Conservation (phyloP, 2,888 invertebrate genomes). For the Clanis bilineata region DNA sequence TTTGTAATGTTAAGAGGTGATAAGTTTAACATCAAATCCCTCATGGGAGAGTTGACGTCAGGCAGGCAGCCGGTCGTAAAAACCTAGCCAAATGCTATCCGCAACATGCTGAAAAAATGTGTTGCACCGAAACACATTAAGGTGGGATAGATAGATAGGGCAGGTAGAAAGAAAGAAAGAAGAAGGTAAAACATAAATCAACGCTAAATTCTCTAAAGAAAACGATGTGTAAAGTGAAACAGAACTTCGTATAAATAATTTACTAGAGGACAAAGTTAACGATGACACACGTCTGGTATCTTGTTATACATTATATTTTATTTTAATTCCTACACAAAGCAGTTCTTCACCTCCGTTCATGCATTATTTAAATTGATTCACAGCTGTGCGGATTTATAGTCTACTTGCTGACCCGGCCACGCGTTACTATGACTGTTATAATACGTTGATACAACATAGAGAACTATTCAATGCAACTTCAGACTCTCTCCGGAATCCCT, state of each 20-base stretch:
- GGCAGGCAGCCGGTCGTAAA: no score
- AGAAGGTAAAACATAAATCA: neutral
- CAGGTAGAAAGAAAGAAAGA: no score
- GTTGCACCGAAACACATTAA: no score
- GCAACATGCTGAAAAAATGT: no score
- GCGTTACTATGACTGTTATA: no score
- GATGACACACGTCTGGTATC: neutral
- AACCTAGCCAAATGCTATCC: no score
- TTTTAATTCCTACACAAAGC: neutral
- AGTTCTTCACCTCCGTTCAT: neutral
- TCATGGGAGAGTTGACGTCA: neutral
- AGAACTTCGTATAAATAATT: slow-evolving; percentile 3
- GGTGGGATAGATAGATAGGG: no score
- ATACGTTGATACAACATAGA: no score
- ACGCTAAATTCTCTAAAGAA: neutral
- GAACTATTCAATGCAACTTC: no score
- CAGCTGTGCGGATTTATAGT: neutral
- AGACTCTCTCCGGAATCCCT: no score
- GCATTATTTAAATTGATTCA: slow-evolving; percentile 7
- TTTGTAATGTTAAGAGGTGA: neutral
- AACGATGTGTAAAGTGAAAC: neutral
- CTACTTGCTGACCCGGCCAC: no score
- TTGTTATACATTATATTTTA: slow-evolving; percentile 7
- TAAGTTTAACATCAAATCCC: neutral
- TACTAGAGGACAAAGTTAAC: neutral